A percentile compares a stretch with the other conserved stretches of the same genome.
Conservation (phyloP, 1,140 invertebrate species). For the Drosophila insularis region DNA sequence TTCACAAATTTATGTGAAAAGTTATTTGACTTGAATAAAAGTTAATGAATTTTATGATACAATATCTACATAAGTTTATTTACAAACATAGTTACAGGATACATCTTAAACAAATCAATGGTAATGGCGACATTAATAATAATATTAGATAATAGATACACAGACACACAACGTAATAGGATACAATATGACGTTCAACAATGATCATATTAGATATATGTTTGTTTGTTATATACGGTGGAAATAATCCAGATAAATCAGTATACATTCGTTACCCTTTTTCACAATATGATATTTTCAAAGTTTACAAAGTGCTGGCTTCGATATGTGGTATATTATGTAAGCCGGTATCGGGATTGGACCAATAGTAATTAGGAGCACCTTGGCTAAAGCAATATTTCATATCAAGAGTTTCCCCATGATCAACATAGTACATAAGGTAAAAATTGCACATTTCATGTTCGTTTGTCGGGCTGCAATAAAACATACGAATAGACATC, state of each 20-base stretch:
- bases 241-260: conserved; percentile 63
- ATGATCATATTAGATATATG: conserved; percentile 38
- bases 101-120: conserved; percentile 54
- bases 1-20: not conserved
- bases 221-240: conserved; percentile 21
- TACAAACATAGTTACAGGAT: conserved; percentile 38
- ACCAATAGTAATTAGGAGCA: conserved; percentile 93
- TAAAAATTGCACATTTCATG: conserved; percentile 99
- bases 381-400: conserved; percentile 94
- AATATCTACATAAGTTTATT: conserved; percentile 61
- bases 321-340: conserved; percentile 91
- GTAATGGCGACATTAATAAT: conserved; percentile 40
- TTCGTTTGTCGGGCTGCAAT: conserved; percentile 89
- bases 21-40: not conserved
- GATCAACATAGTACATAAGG: conserved; percentile 97
- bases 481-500: not conserved
- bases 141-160: conserved; percentile 22
- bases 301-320: conserved; percentile 84
- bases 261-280: conserved; percentile 64
- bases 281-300: conserved; percentile 24
- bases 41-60: conserved; percentile 16
- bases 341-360: conserved; percentile 84
- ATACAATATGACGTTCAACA: conserved; percentile 66
- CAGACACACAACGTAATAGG: conserved; percentile 47
- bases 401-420: conserved; percentile 89